Percentiles rank a stretch among this genome's conserved stretches.
Evolutionary conservation across 2,888 invertebrate genomes (phyloP).

Genomic region (Alloscopus bannaensis): DNA sequence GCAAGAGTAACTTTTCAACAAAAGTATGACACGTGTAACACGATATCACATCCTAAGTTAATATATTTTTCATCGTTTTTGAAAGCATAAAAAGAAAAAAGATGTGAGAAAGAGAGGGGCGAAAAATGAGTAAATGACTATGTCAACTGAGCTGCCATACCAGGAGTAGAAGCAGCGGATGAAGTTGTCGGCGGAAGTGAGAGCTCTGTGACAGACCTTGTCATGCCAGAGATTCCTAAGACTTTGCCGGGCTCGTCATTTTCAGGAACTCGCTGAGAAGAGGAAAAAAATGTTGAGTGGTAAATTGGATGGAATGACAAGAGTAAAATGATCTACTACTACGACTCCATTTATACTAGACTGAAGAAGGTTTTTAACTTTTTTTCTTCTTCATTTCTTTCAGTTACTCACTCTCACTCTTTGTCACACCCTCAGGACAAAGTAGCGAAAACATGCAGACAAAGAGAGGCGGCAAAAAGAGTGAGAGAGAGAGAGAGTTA

Average conservation of each 20-base stretch:
- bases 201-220: conserved; percentile 71
- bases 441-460: too few species aligned
- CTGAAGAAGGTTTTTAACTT: too few species aligned
- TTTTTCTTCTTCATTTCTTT: not conserved
- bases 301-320: conserved; percentile 27
- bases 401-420: conserved; percentile 14
- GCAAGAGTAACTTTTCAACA: too few species aligned
- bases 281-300: conserved; percentile 15
- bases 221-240: conserved; percentile 68
- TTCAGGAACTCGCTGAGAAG: conserved; percentile 69
- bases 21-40: too few species aligned
- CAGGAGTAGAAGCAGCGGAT: conserved; percentile 72
- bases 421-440: not conserved
- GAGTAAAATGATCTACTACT: not conserved
- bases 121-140: too few species aligned
- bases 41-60: too few species aligned
- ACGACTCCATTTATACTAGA: conserved; percentile 21
- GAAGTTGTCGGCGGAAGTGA: conserved; percentile 68
- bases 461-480: too few species aligned
- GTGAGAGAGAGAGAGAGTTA: too few species aligned
- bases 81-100: too few species aligned
- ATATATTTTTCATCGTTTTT: too few species aligned
- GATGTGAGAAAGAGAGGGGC: too few species aligned
- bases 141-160: conserved; percentile 52
- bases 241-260: conserved; percentile 73